phyloP scores from a whole-genome alignment of 64 coral and sea anemone genomes.

The Astreopora myriophthalma region DNA sequence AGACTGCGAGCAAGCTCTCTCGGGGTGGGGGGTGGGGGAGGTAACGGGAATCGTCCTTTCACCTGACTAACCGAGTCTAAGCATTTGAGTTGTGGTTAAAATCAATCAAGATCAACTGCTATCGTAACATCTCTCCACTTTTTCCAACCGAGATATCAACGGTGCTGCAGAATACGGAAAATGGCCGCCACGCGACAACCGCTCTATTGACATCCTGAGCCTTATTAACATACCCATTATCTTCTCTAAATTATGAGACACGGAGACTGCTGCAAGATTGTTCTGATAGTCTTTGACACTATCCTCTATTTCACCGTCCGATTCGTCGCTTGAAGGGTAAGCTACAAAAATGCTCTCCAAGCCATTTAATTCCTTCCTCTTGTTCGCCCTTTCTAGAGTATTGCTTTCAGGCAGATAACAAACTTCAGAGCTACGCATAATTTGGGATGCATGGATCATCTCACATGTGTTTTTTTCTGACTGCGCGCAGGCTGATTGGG shows the following conservation, averaged over 20 bases:
- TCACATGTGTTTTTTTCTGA: not conserved
- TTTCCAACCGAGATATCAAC: slow-evolving; percentile 51
- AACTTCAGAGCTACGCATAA: not conserved
- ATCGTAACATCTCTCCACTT: slow-evolving; percentile 72
- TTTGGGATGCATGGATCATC: not conserved
- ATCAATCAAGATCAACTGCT: slow-evolving; percentile 29
- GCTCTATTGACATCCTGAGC: slow-evolving; percentile 53
- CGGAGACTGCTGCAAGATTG: not conserved
- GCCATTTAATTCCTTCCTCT: not conserved
- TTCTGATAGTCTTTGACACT: not conserved
- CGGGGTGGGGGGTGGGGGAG: too few relatives aligned
- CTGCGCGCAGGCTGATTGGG: not conserved
- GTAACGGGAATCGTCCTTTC: too few relatives aligned
- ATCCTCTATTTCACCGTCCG: not conserved
- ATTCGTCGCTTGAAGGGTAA: slow-evolving; percentile 28
- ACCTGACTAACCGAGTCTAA: too few relatives aligned
- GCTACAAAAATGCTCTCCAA: not conserved
- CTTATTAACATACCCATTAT: slow-evolving; percentile 78
- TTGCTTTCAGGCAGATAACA: not conserved
- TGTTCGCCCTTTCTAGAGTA: not conserved
- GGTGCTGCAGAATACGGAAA: slow-evolving; percentile 68
- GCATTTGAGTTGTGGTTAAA: not conserved
- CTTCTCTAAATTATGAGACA: slow-evolving; percentile 33
- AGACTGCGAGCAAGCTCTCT: too few relatives aligned
- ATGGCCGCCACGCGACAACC: not conserved